phyloP scores from a whole-genome alignment of 2,797 vertebrate species.

The Chiroxiphia lanceolata region DNA sequence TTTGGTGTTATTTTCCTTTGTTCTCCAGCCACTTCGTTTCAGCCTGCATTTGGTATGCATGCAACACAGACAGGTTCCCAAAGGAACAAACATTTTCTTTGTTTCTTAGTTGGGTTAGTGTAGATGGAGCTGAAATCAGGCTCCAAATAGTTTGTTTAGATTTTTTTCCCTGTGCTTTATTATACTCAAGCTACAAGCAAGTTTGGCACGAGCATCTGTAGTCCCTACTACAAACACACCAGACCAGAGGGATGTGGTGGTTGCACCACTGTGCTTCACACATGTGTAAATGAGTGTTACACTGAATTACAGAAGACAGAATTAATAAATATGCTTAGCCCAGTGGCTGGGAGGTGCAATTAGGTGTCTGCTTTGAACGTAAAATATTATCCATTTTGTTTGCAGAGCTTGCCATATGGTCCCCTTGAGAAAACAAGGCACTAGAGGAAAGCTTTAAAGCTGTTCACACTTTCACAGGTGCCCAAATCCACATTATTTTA shows the following conservation, averaged over 20 bases:
- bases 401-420: not conserved
- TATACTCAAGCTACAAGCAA: not conserved
- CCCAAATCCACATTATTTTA: not conserved
- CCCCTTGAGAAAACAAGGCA: not conserved
- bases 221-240: not conserved
- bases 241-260: not conserved
- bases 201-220: not conserved
- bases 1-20: not conserved
- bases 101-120: not conserved
- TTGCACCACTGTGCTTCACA: not conserved
- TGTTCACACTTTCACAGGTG: not conserved
- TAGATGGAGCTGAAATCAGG: not conserved
- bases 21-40: not conserved
- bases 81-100: not conserved
- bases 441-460: not conserved
- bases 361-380: conserved; percentile 21
- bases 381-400: conserved; percentile 11
- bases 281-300: not conserved
- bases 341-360: not conserved
- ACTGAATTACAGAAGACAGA: not conserved
- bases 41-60: not conserved
- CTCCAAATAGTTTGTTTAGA: not conserved
- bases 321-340: not conserved
- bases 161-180: not conserved
- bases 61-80: not conserved